Base-by-base conservation (phyloP, 2,888 invertebrate genomes). In the Ganaspis brasiliensis region DNA sequence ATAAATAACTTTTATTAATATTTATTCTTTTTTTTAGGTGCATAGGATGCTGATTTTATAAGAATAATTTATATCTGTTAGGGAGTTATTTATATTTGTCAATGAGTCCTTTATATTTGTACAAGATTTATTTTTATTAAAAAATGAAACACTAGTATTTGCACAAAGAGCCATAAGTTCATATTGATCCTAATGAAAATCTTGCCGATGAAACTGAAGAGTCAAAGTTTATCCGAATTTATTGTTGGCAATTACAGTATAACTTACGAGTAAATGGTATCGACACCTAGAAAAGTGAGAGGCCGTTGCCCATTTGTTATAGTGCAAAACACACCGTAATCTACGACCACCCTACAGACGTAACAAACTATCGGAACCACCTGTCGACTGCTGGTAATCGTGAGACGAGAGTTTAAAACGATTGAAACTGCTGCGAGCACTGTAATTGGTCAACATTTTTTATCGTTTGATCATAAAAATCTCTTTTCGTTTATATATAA, bases 281-380 rank as follows among this genome's bases (percentile, higher is more conserved):
- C 45, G 67, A 67, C 67, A 67, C 67, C 45, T 24, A 45, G 67
- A 45, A 67, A 67, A 24, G 45, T 67, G 67, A 67, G 45, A 67
- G 45, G 21, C 55, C 72, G 52, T 49, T 55, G 52, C 9, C 56
- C 31, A 55, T 72, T 72, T 49, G 52, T 72, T 56, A 72, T 56
- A 19, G 72, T 72, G 52, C 55, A 72, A 72, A 72, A 72, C 72
- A 56, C 67, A 67, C 67, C 67, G 45, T 67, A 67, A 67, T 67
- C 67, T 67, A 45, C 45, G 45, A 40, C 45, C 45, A 67, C 67
- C 40, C 63, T 63, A 19, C 74, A 67, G 67, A 76, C 73, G 72
- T 73, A 26, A 55, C 71, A 71, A 79, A 79, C 74, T 76, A 79
- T 79, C 74, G 74, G 74, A 76, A 79, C 74, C 79, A 74, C 74